Evolutionary conservation across 2,888 invertebrate genomes (phyloP).

Genomic region (Nowickia ferox): DNA sequence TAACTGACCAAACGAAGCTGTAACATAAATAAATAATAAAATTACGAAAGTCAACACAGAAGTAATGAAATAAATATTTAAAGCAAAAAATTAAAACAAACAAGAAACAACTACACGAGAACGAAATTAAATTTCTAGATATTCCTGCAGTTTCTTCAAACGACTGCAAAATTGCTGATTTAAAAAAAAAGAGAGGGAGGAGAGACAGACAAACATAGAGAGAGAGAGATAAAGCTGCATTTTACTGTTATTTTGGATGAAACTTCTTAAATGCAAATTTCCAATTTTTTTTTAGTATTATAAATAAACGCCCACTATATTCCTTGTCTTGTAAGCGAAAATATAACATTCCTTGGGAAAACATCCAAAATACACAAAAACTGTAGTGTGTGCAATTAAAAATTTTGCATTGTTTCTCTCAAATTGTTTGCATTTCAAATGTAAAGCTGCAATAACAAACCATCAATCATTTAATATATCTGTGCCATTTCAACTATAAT

Average conservation of each 20-base stretch:
- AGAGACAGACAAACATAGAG: too few relatives aligned
- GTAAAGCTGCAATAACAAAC: conserved; percentile 37
- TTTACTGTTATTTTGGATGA: conserved; percentile 6
- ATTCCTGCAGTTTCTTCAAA: conserved; percentile 6
- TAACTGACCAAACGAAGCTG: conserved; percentile 62
- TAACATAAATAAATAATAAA: conserved; percentile 40
- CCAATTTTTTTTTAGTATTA: conserved; percentile 34
- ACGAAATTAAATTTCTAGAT: conserved; percentile 24
- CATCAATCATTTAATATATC: neutral
- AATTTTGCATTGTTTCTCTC: conserved; percentile 16
- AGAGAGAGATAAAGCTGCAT: neutral
- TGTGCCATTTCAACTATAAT: conserved; percentile 32
- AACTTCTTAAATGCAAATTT: conserved; percentile 10
- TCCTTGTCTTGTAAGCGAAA: conserved; percentile 16
- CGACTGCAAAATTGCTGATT: neutral
- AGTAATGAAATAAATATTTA: conserved; percentile 7
- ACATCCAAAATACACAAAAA: neutral
- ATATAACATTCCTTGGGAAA: conserved; percentile 52
- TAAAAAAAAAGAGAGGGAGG: neutral
- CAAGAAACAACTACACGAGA: neutral
- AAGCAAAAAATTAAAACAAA: neutral
- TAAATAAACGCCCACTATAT: conserved; percentile 29
- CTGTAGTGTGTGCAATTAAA: conserved; percentile 1
- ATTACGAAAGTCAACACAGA: conserved; percentile 30
- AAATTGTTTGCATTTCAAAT: conserved; percentile 44